Percentiles rank a stretch among this genome's conserved stretches.
phyloP scores from a whole-genome alignment of 2,113 vertebrate genomes.

The Chinchilla lanigera region DNA sequence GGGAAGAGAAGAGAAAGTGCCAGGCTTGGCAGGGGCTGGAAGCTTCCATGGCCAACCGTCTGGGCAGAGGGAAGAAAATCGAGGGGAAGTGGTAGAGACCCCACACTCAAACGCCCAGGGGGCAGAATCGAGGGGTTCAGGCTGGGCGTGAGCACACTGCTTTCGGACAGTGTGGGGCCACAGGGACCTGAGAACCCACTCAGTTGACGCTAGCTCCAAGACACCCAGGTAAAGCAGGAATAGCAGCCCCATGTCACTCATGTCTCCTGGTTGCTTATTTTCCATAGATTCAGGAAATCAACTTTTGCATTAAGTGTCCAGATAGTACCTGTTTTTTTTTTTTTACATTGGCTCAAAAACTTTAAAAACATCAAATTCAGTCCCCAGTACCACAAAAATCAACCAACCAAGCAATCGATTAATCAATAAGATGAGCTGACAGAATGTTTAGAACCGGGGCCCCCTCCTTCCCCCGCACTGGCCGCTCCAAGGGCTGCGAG shows the following conservation, averaged over 20 bases:
- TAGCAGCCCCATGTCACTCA: background rate
- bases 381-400: background rate
- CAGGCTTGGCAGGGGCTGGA: slow-evolving; percentile 33
- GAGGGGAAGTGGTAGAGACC: background rate
- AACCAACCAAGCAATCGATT: background rate
- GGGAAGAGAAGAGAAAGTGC: slow-evolving; percentile 28
- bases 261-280: background rate
- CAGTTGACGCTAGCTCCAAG: background rate
- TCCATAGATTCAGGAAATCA: background rate
- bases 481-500: no score
- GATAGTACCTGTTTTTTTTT: slow-evolving; percentile 18
- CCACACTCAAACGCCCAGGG: background rate
- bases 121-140: background rate
- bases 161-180: accelerated
- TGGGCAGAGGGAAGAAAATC: background rate
- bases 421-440: background rate
- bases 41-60: background rate
- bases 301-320: background rate
- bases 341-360: background rate
- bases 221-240: background rate
- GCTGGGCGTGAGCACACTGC: no score
- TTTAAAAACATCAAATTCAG: background rate
- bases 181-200: background rate
- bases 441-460: slow-evolving; percentile 8
- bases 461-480: background rate